These are phyloP conservation scores for Craniophora ligustri DNA, from an alignment of 2,888 invertebrate genomes.

Conservation along the genomic window DNA sequence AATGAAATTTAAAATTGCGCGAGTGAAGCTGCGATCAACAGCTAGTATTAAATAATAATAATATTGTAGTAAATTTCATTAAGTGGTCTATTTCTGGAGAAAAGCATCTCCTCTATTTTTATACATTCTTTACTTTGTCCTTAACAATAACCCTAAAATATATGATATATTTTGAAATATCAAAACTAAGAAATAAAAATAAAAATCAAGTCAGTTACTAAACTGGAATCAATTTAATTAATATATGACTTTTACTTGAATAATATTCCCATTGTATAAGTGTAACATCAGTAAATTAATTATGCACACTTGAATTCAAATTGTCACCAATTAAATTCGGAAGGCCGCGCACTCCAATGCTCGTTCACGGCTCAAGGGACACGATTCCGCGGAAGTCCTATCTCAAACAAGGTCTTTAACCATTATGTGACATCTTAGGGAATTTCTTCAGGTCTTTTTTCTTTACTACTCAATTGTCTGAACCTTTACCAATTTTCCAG, in stretches of 20 bases:
- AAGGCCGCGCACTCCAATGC: conserved; percentile 36
- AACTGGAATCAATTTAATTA: no score
- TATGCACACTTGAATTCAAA: conserved; percentile 6
- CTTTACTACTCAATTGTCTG: conserved; percentile 14
- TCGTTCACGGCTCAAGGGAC: conserved; percentile 48
- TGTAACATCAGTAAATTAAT: neutral
- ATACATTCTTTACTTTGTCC: no score
- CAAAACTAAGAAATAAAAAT: no score
- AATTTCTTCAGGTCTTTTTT: conserved; percentile 42
- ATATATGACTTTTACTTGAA: neutral
- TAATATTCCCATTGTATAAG: conserved; percentile 1
- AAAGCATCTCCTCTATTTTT: no score
- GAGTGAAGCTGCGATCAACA: no score
- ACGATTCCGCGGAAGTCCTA: conserved; percentile 55
- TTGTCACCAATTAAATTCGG: conserved; percentile 32
- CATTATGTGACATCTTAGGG: conserved; percentile 56
- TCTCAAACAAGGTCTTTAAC: conserved; percentile 57
- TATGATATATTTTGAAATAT: no score
- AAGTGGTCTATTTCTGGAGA: no score
- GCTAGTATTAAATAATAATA: no score
- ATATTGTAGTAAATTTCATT: no score
- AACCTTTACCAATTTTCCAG: conserved; percentile 10
- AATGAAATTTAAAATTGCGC: no score
- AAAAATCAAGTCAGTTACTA: no score
- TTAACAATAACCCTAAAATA: no score